Base-by-base conservation (phyloP, 1,140 invertebrate species). In the Heliconius himera region DNA sequence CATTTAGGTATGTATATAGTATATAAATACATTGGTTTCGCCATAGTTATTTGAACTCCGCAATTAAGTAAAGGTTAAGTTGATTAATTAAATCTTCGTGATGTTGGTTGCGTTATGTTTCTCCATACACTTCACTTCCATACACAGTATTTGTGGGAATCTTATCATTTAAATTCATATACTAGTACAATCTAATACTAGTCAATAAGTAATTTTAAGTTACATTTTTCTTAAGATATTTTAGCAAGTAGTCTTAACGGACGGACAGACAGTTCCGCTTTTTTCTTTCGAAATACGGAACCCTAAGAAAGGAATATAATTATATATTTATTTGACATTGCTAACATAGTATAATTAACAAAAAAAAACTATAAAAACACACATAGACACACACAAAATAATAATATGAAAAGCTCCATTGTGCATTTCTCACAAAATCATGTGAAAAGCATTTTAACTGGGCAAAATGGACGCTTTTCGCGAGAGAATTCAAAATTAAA, bases 81-180 rank as follows among this genome's bases (percentile, higher is more conserved):
- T 82, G 81, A 80, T 77, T 80, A 89, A 89, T 89, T 87, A 87
- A 89, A 83, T 83, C 80, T 82, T 80, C 83, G 78, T 81, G 84
- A 82, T 83, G 82, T 79, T 84, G 76, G 60, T 74, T 70, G 38
- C 75, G 74, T 79, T 78, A 82, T 77, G 75, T 74, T 87, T 89
- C 87, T 16, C 83, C 86, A 87, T 83, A 87, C 84, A 84, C 83
- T 85, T 85, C 66, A 36, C 33, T 36, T 36, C 33, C 33, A 36
- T 36, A 36, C 16, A 49, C 60, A 73, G 22, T n/a, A 70, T 77
- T 79, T 41, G 77, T 76, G 49, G 33, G 1, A 77, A 36, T 22
- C 81, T 74, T 29, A 66, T 66, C 29, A 66, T 29, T 66, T 66
- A 29, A 66, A 66, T 60, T 8, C 60, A 16, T 26, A 4, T 29